Evolutionary conservation across 2,888 invertebrate genomes (phyloP), one percentile per base, ranked within the genome.

Genomic region (Euplexia lucipara): DNA sequence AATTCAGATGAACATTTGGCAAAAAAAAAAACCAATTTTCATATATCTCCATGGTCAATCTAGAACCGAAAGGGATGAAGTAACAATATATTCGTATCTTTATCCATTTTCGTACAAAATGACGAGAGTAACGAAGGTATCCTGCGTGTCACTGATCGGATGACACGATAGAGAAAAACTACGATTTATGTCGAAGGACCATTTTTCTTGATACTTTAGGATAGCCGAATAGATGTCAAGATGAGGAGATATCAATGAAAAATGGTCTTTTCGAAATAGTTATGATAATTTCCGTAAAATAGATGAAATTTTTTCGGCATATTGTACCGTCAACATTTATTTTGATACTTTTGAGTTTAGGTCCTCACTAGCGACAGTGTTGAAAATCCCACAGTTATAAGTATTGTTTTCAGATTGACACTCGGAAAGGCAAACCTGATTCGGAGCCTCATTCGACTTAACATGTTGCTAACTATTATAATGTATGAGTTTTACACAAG

Each of bases 41-140:
- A 56, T 26, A 56, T 51, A 68, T 61, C 49, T 60, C 20, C 8
- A 30, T 34, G 51, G 7, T 42, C 18, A 39, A 78, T 69, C 47
- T 60, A 18, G 12, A 22, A 44, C 44, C 5, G 2, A 52, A 59
- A 14, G 1, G 16, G 22, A 47, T 42, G 52, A 51, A 54, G 44
- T 39, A 45, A 59, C 34, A n/a, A n/a, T n/a, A n/a, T 53, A 41
- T 70, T 47, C 53, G 26, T 58, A 58, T 56, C 65, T 56, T n/a
- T 54, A 54, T 52, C 64, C 32, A 62, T 62, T 65, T 44, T 60
- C 30, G 14, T 48, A 39, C 41, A 22, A 62, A 56, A 66, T 49
- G 64, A 44, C 67, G n/a, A 67, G 37, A 45, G 63, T 79, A 71
- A 82, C 62, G 75, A 77, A 71, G 74, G 79, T 79, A 42, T 42